Percentiles rank a stretch among this genome's conserved stretches.
phyloP scores from a whole-genome alignment of 1,140 invertebrate genomes.

The Drosophila albomicans region DNA sequence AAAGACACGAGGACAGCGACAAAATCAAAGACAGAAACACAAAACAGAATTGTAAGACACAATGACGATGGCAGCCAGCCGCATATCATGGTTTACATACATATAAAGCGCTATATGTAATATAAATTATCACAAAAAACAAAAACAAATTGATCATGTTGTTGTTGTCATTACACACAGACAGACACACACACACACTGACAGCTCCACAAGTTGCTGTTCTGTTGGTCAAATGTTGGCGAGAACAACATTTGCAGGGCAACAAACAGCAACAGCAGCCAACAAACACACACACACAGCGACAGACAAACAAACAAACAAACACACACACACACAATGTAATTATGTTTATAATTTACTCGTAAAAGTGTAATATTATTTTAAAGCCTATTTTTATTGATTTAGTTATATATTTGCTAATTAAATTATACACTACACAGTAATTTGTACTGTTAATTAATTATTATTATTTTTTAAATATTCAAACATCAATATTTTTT shows the following conservation, averaged over 20 bases:
- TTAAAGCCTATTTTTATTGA: slow-evolving; percentile 70
- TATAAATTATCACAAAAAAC: slow-evolving; percentile 28
- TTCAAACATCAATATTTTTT: slow-evolving; percentile 13
- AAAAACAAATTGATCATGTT: neutral
- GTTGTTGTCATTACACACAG: slow-evolving; percentile 34
- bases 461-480: slow-evolving; percentile 29
- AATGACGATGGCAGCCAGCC: slow-evolving; percentile 27
- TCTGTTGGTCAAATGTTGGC: slow-evolving; percentile 27
- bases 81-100: slow-evolving; percentile 44
- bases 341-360: slow-evolving; percentile 81
- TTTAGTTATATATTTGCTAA: slow-evolving; percentile 70
- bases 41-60: neutral
- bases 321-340: slow-evolving; percentile 60
- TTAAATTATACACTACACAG: slow-evolving; percentile 63
- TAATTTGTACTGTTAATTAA: slow-evolving; percentile 42
- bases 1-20: neutral
- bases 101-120: slow-evolving; percentile 40
- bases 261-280: slow-evolving; percentile 16
- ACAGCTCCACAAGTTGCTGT: slow-evolving; percentile 17
- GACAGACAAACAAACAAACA: slow-evolving; percentile 19
- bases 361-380: slow-evolving; percentile 70
- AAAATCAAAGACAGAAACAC: neutral
- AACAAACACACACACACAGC: slow-evolving; percentile 16
- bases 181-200: slow-evolving; percentile 11
- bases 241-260: slow-evolving; percentile 13